A percentile compares a stretch with the other conserved stretches of the same genome.
phyloP scores from a whole-genome alignment of 1,140 invertebrate genomes.

The Ostrea edulis region DNA sequence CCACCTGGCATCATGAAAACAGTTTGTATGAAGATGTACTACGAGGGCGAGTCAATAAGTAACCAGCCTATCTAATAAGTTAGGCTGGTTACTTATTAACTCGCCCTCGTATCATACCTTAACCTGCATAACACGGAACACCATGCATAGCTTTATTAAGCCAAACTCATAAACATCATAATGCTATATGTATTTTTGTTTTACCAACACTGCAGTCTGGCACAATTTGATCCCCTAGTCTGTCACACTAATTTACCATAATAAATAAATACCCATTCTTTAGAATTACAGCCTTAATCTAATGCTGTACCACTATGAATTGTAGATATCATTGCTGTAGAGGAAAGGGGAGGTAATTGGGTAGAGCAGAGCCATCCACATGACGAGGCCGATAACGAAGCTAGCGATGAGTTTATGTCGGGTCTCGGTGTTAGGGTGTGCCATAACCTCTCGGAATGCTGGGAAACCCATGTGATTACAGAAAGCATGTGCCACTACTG shows the following conservation, averaged over 20 bases:
- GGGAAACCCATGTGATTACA: constrained; percentile 98
- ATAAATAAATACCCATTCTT: background rate
- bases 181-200: no score
- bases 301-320: constrained; percentile 44
- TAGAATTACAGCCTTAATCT: background rate
- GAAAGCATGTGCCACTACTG: constrained; percentile 94
- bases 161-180: no score
- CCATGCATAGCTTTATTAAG: no score
- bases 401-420: constrained; percentile 84
- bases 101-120: no score
- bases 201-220: background rate
- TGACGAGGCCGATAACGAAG: constrained; percentile 88
- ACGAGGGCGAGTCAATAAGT: no score
- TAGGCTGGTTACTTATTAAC: no score
- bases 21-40: no score
- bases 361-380: constrained; percentile 89
- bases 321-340: constrained; percentile 84
- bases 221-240: background rate
- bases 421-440: constrained; percentile 83
- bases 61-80: no score
- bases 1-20: no score
- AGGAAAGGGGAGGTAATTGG: constrained; percentile 89
- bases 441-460: constrained; percentile 88
- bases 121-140: no score
- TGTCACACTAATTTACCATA: background rate